Evolutionary conservation across 1,140 invertebrate genomes (phyloP).

Genomic region (Steinernema khuongi): DNA sequence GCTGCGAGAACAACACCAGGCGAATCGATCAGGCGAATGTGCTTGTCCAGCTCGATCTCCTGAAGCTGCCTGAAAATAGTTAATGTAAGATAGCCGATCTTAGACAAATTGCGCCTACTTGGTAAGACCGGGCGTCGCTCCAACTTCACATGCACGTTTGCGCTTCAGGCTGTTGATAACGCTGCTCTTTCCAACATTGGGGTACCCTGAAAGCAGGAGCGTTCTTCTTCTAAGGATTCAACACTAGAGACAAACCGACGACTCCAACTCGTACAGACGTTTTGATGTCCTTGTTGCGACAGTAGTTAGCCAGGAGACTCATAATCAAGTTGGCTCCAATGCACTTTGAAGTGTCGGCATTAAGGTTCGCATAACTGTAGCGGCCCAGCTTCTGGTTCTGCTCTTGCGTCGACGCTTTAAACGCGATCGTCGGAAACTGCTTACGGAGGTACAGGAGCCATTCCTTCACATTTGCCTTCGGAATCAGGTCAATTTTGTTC

Average conservation of each 20-base stretch:
- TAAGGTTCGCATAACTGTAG: constrained; percentile 59
- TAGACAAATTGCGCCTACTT: constrained; percentile 65
- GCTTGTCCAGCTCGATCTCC: constrained; percentile 84
- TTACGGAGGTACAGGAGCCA: constrained; percentile 84
- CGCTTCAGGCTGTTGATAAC: constrained; percentile 97
- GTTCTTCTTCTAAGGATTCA: constrained; percentile 19
- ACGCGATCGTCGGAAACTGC: constrained; percentile 77
- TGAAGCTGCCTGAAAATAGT: constrained; percentile 70
- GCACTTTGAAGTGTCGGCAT: constrained; percentile 70
- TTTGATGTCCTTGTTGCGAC: constrained; percentile 81
- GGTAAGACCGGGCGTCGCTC: constrained; percentile 83
- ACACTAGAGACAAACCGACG: constrained; percentile 69
- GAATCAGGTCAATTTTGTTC: constrained; percentile 95
- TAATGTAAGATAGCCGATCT: neutral
- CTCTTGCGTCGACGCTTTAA: constrained; percentile 91
- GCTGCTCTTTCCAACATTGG: constrained; percentile 99
- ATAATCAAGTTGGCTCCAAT: constrained; percentile 86
- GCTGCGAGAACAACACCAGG: constrained; percentile 88
- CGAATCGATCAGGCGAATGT: constrained; percentile 89
- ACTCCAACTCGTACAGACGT: constrained; percentile 86
- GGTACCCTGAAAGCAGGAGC: constrained; percentile 67
- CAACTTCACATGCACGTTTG: constrained; percentile 82
- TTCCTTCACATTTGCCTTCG: constrained; percentile 76
- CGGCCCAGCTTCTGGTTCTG: constrained; percentile 68
- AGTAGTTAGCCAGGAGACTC: constrained; percentile 87